Evolutionary conservation across 2,113 vertebrate species (phyloP), one percentile per base, ranked within the genome.

Genomic region (Capreolus pygargus): DNA sequence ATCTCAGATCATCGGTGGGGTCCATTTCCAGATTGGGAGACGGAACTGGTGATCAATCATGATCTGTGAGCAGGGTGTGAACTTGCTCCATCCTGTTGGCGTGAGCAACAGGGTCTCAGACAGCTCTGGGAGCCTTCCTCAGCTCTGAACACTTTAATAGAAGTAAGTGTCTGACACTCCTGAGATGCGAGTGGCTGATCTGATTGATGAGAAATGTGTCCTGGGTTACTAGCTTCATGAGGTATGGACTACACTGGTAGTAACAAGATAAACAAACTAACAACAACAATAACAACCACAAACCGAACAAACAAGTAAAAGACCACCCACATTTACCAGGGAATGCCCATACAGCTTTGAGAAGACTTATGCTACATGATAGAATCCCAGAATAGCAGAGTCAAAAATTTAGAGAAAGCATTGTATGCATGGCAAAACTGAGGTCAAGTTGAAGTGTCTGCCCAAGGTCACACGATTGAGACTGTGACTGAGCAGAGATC

Each of bases 111-210:
- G 25, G 43, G 39, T 12, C 45, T 92, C 57, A 25, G 74, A 64
- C 12, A 6, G 6, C 23, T 81, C 89, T 16, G 30, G 1, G 21
- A 79, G 23, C 2, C 67, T 54, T 94, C 79, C 17, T 79, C 12
- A 86, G 23, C 33, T 28, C 0, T n/a, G 45, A 1, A 33, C 2
- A 11, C 43, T 30, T 54, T 57, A 39, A 54, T 78, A 67, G 39
- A 94, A 57, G 6, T 21, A 23, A 67, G 8, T 4, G 0, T 19
- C 55, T 54, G n/a, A 43, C 2, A 5, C 1, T 5, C 33, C 6
- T 70, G 84, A 70, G 57, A 58, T 13, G 10, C 0, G 8, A 47
- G n/a, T 1, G 0, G 60, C 84, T 58, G 61, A 30, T 27, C 52
- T 47, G n/a, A 52, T 23, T 25, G 21, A 27, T 2, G 45, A 81